Evolutionary conservation across 2,113 vertebrate species (phyloP).

Genomic region (Herpailurus yagouaroundi): DNA sequence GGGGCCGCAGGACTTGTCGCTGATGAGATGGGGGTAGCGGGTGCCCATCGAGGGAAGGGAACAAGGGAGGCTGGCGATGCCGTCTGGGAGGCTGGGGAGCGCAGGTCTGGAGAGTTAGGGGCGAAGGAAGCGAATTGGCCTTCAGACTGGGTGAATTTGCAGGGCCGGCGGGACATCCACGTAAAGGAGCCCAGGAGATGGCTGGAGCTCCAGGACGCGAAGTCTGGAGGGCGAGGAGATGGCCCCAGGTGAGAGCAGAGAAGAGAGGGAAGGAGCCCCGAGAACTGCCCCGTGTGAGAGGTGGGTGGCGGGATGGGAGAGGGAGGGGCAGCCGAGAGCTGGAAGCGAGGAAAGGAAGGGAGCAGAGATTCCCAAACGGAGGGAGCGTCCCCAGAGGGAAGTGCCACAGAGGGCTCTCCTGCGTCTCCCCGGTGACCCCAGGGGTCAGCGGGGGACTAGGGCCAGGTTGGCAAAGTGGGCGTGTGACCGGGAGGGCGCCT

Average conservation of each 20-base stretch:
- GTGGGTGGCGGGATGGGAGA: accelerated
- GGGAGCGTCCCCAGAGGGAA: no score
- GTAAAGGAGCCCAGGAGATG: accelerated
- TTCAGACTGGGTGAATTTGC: background rate
- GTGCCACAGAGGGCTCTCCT: background rate
- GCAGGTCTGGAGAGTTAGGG: background rate
- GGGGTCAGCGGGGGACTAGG: accelerated
- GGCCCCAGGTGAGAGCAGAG: background rate
- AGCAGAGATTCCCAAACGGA: accelerated
- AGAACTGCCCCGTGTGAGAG: background rate
- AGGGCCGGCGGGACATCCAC: accelerated
- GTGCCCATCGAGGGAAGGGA: background rate
- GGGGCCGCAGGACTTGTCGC: background rate
- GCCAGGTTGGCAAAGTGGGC: background rate
- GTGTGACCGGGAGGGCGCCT: accelerated
- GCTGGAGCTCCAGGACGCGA: accelerated
- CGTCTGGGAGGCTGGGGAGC: accelerated
- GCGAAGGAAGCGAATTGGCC: accelerated
- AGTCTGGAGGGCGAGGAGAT: background rate
- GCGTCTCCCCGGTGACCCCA: accelerated
- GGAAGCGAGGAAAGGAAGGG: background rate
- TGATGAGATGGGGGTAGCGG: background rate
- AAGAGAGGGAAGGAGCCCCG: background rate
- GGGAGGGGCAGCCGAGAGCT: background rate
- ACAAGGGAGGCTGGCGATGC: accelerated